Conservation (phyloP, 2,888 invertebrate species). For the Ormia ochracea region DNA sequence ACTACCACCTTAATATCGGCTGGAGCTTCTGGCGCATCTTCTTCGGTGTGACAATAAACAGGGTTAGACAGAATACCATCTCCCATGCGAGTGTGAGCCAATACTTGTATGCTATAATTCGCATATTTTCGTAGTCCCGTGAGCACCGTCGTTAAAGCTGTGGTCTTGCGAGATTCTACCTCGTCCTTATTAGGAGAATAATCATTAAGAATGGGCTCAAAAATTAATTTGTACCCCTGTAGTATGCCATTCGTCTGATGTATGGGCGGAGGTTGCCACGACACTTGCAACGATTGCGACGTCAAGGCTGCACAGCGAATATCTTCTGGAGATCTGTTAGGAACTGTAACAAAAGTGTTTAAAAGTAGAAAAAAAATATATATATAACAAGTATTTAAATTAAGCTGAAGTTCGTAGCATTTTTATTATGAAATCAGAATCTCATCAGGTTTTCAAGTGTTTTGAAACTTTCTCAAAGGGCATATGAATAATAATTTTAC, state of each 20-base stretch:
- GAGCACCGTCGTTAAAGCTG: constrained; percentile 83
- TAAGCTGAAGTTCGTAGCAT: too few relatives aligned
- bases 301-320: constrained; percentile 85
- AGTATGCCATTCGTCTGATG: constrained; percentile 86
- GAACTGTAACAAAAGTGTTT: constrained; percentile 82
- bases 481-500: too few relatives aligned
- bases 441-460: too few relatives aligned
- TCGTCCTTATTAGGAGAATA: constrained; percentile 78
- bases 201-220: constrained; percentile 82
- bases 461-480: too few relatives aligned
- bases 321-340: constrained; percentile 87
- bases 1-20: constrained; percentile 88
- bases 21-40: constrained; percentile 89
- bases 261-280: constrained; percentile 87
- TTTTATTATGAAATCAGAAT: too few relatives aligned
- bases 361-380: too few relatives aligned
- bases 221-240: constrained; percentile 85
- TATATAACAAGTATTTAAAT: background rate
- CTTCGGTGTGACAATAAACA: constrained; percentile 85
- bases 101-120: constrained; percentile 88
- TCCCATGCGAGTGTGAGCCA: constrained; percentile 87
- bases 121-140: constrained; percentile 85
- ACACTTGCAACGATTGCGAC: constrained; percentile 86
- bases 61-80: constrained; percentile 84
- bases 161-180: constrained; percentile 82